Evolutionary conservation across 2,888 invertebrate genomes (phyloP), one percentile per base, ranked within the genome.

Genomic region (Argyra leucocephala): DNA sequence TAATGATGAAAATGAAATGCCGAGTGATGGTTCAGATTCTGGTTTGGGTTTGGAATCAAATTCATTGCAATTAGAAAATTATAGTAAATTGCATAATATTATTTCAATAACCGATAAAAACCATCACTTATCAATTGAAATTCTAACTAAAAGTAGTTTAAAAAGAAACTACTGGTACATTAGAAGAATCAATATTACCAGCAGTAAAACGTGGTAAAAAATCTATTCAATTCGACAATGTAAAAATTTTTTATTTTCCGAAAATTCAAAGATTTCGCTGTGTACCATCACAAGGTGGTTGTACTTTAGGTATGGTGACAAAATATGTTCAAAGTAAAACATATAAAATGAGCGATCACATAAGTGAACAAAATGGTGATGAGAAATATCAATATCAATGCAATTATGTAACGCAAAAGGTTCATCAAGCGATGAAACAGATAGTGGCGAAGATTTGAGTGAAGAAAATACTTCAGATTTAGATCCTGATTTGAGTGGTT

Each of bases 161-260:
- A 91, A 91, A 79, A 81, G 89, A 67, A 76, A 73, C 58, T 75
- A n/a, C 78, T 24, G 74, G 76, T 76, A 76, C 80, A 73, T 75
- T 79, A 65, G 80, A 81, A 65, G 80, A 78, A 63, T 81, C 81
- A 60, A 82, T 18, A 68, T 48, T 66, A 57, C 22, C n/a, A 22
- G 9, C 64, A 66, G 22, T 57, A 59, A 21, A 62, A 61, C 21
- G 66, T 76, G 85, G 85, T 74, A 93, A 91, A 80, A 87, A 89
- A 72, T 87, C 86, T 60, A 93, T 97, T 69, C 86, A 88, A 70
- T 97, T 97, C 78, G 90, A 94, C 72, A 89, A 87, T 70, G 96
- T 97, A 0, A 93, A 93, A 22, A 95, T 97, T 12, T 97, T 87
- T 80, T 97, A 96, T 81, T 97, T 98, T 81, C 93, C 93, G 2